phyloP scores from a whole-genome alignment of 2,888 invertebrate species.

The Nemoura dubitans region DNA sequence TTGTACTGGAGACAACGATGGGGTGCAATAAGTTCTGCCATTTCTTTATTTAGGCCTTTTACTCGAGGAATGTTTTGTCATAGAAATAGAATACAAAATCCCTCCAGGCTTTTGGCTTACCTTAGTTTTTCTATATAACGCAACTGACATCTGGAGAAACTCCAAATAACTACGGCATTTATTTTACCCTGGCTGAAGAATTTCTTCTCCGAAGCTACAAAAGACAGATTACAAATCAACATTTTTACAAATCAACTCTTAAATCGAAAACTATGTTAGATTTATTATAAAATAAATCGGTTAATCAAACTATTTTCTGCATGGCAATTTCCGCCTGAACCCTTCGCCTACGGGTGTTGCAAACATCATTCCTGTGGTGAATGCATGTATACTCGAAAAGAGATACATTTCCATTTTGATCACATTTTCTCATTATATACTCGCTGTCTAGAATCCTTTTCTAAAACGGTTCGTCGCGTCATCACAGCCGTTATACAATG shows the following conservation, averaged over 20 bases:
- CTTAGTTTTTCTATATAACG: background rate
- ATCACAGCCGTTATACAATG: slow-evolving; percentile 19
- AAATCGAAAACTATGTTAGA: slow-evolving; percentile 1
- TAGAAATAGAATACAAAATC: background rate
- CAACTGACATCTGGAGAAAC: background rate
- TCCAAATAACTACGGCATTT: background rate
- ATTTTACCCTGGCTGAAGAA: background rate
- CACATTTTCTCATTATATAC: background rate
- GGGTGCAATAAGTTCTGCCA: background rate
- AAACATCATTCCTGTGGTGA: background rate
- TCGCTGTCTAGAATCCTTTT: background rate
- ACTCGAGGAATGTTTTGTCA: background rate
- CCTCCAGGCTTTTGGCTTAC: background rate
- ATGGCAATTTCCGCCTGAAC: background rate
- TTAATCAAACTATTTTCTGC: background rate
- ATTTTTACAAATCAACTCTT: background rate
- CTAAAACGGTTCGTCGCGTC: background rate
- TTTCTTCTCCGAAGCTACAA: background rate
- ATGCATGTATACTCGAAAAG: background rate
- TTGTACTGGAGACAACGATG: background rate
- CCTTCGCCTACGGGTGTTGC: background rate
- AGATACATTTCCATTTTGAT: background rate
- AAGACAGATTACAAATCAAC: background rate
- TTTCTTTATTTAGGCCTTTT: background rate
- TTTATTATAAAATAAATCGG: background rate